Conservation (phyloP, 2,797 vertebrate genomes). For the Sciaenops ocellatus region DNA sequence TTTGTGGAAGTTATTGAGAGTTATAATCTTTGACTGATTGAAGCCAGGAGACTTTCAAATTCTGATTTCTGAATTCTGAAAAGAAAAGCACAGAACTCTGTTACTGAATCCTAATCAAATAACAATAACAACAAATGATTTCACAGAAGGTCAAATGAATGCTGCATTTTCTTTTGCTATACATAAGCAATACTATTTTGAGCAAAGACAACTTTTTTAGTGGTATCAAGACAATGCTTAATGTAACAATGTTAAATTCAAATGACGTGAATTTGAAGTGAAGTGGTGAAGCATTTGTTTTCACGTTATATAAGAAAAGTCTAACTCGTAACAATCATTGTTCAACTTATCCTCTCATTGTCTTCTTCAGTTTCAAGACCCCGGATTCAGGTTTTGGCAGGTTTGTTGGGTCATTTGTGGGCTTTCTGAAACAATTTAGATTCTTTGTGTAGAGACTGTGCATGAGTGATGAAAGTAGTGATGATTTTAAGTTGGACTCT, state of each 20-base stretch:
- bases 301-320: neutral
- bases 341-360: slow-evolving; percentile 60
- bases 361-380: slow-evolving; percentile 76
- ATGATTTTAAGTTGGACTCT: slow-evolving; percentile 16
- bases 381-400: slow-evolving; percentile 72
- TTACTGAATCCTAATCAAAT: neutral
- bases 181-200: neutral
- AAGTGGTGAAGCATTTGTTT: neutral
- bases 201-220: neutral
- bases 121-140: neutral
- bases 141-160: neutral
- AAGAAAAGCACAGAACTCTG: neutral
- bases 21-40: neutral
- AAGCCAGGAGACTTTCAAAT: neutral
- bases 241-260: neutral
- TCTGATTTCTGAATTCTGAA: too few species aligned
- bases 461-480: slow-evolving; percentile 49
- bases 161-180: neutral
- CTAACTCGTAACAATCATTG: neutral
- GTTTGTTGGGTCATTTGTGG: slow-evolving; percentile 66
- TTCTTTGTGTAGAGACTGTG: slow-evolving; percentile 36
- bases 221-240: neutral
- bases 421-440: slow-evolving; percentile 37
- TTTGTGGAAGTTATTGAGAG: neutral
- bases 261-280: neutral